phyloP scores from a whole-genome alignment of 1,140 invertebrate genomes.

The Drosophila trapezifrons region DNA sequence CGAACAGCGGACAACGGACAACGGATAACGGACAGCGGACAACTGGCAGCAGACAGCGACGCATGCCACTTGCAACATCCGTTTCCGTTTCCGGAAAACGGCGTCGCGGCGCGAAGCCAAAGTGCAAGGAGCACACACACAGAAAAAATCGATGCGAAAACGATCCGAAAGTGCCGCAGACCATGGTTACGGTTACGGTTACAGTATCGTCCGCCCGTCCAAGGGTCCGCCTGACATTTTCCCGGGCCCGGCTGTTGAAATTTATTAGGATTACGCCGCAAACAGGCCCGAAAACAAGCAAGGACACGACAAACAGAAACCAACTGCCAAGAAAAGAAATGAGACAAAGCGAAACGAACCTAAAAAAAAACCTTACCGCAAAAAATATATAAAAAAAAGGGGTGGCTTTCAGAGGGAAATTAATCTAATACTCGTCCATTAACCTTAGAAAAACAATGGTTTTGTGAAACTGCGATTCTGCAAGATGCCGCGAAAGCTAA shows the following conservation, averaged over 20 bases:
- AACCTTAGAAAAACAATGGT: neutral
- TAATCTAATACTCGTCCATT: slow-evolving; percentile 48
- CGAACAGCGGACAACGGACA: slow-evolving; percentile 28
- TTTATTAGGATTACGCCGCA: slow-evolving; percentile 66
- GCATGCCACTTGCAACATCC: slow-evolving; percentile 76
- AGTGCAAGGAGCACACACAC: slow-evolving; percentile 30
- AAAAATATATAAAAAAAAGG: neutral
- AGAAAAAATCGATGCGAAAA: slow-evolving; percentile 56
- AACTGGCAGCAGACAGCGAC: slow-evolving; percentile 49
- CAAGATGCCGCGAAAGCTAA: neutral
- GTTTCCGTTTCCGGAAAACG: slow-evolving; percentile 48
- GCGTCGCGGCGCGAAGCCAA: slow-evolving; percentile 34
- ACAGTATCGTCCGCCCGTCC: no score
- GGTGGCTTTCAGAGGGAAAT: slow-evolving; percentile 16
- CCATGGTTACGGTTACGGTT: slow-evolving; percentile 16
- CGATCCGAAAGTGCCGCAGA: slow-evolving; percentile 58
- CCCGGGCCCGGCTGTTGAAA: slow-evolving; percentile 51
- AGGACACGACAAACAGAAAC: slow-evolving; percentile 31
- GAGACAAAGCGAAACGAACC: slow-evolving; percentile 16
- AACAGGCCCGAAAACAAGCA: slow-evolving; percentile 39
- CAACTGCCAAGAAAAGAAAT: slow-evolving; percentile 17
- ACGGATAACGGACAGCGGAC: slow-evolving; percentile 12
- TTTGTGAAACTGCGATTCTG: neutral
- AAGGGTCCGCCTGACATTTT: slow-evolving; percentile 53
- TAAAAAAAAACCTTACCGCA: slow-evolving; percentile 3